These are phyloP conservation scores for Brachionus plicatilis DNA, from an alignment of 1,140 invertebrate species.

Conservation along the genomic window DNA sequence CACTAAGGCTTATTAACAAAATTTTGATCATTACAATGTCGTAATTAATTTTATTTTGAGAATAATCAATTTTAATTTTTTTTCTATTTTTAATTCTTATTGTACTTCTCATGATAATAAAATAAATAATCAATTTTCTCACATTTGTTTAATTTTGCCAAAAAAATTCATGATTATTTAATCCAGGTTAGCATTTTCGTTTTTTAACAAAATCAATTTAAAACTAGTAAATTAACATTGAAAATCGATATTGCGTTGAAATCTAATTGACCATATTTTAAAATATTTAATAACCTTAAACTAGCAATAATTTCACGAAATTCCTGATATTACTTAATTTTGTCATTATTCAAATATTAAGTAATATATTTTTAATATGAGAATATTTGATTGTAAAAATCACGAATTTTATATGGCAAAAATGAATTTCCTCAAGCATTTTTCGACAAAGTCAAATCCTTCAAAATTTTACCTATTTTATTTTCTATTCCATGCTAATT, in stretches of 20 bases:
- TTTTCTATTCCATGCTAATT: not conserved
- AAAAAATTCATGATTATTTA: not conserved
- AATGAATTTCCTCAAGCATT: not conserved
- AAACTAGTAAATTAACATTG: not conserved
- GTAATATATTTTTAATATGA: not conserved
- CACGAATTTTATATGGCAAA: not conserved
- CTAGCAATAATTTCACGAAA: not conserved
- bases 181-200: not conserved
- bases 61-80: too few relatives aligned
- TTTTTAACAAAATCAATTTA: not conserved
- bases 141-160: too few relatives aligned
- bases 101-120: too few relatives aligned
- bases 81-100: too few relatives aligned
- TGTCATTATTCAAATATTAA: not conserved
- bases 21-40: not conserved
- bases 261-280: not conserved
- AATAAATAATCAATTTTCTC: not conserved
- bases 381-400: not conserved
- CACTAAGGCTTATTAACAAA: not conserved
- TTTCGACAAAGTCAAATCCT: not conserved
- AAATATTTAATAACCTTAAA: not conserved
- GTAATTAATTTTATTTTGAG: not conserved
- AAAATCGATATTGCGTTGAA: not conserved
- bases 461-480: not conserved
- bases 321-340: conserved; percentile 1